A percentile compares a stretch with the other conserved stretches of the same genome.
Conservation (phyloP, 2,888 invertebrate genomes). For the Thera britannica region DNA sequence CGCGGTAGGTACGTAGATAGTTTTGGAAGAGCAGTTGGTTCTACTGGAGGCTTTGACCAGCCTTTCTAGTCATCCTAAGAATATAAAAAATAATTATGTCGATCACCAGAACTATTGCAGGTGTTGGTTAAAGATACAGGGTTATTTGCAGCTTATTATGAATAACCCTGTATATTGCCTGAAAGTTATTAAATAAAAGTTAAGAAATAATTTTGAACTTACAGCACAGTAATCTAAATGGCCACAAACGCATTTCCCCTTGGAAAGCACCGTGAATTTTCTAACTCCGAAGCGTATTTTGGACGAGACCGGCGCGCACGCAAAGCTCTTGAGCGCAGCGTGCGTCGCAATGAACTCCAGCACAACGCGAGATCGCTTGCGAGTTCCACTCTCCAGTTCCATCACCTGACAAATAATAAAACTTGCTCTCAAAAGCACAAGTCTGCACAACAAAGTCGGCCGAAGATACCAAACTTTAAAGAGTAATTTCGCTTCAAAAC, state of each 20-base stretch:
- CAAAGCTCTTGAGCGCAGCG: slow-evolving; percentile 54
- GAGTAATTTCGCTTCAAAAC: background rate
- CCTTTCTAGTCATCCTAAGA: too few species aligned
- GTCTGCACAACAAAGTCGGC: background rate
- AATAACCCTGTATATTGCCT: too few species aligned
- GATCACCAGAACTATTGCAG: too few species aligned
- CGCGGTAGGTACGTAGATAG: too few species aligned
- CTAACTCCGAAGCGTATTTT: slow-evolving; percentile 59
- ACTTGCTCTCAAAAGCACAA: slow-evolving; percentile 2
- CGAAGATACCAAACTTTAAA: background rate
- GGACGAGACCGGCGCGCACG: slow-evolving; percentile 58
- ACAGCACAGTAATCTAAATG: slow-evolving; percentile 53
- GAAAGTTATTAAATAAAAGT: background rate
- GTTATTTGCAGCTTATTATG: too few species aligned
- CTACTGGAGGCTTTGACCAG: too few species aligned
- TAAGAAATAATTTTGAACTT: slow-evolving; percentile 35
- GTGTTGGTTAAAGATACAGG: too few species aligned
- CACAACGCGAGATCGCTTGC: slow-evolving; percentile 62
- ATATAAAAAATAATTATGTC: too few species aligned
- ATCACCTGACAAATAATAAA: slow-evolving; percentile 53
- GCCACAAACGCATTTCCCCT: slow-evolving; percentile 68
- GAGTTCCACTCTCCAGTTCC: slow-evolving; percentile 57
- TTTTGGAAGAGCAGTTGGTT: too few species aligned
- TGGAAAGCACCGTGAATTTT: slow-evolving; percentile 50
- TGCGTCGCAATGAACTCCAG: slow-evolving; percentile 60